Evolutionary conservation across 2,888 invertebrate genomes (phyloP).

Genomic region (Stenotaenia linearis): DNA sequence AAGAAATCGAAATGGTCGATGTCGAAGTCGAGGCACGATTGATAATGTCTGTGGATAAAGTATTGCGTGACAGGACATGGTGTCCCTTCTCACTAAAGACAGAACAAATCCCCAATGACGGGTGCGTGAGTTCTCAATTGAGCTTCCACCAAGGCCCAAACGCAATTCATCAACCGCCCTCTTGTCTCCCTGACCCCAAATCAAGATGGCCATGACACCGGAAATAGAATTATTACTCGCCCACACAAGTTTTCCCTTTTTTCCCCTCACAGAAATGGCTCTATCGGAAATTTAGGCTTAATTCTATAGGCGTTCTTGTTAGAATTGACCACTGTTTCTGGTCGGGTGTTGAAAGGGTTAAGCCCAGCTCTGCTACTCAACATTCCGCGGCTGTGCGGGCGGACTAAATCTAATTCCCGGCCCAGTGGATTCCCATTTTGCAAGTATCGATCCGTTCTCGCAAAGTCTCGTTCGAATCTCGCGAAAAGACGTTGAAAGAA

Average conservation of each 20-base stretch:
- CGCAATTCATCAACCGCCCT: slow-evolving; percentile 5
- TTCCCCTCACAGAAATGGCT: neutral
- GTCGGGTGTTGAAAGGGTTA: neutral
- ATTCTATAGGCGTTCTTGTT: neutral
- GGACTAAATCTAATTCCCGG: slow-evolving; percentile 12
- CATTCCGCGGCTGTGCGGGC: neutral
- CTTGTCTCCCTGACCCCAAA: slow-evolving; percentile 7
- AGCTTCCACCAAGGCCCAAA: slow-evolving; percentile 15
- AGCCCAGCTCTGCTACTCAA: neutral
- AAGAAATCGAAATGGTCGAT: neutral
- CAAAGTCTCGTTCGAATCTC: neutral
- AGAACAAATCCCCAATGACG: slow-evolving; percentile 11
- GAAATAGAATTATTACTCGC: slow-evolving; percentile 3
- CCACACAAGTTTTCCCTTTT: neutral
- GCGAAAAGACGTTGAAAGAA: neutral
- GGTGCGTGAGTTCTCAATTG: slow-evolving; percentile 7
- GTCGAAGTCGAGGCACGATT: neutral
- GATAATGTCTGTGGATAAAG: neutral
- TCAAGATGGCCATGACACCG: slow-evolving; percentile 19
- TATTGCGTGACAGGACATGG: neutral
- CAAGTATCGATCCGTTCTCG: neutral
- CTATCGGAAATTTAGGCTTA: neutral
- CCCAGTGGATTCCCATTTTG: slow-evolving; percentile 12
- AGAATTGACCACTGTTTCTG: neutral
- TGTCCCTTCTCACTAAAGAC: slow-evolving; percentile 11